Conservation (phyloP, 2,888 invertebrate species). For the Orgyia antiqua region DNA sequence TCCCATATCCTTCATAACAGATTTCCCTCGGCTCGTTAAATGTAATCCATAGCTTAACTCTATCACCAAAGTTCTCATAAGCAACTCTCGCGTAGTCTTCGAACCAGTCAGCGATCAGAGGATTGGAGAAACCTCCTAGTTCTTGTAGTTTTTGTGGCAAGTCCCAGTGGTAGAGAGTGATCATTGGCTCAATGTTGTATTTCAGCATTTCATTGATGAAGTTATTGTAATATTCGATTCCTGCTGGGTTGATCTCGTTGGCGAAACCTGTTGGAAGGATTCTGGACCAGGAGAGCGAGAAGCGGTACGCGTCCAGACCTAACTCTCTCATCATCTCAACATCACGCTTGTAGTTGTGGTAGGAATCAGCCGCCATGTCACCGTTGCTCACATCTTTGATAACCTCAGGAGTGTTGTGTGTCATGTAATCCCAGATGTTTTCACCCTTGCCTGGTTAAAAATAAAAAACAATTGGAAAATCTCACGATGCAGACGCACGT, state of each 20-base stretch:
- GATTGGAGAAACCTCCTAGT: slow-evolving; percentile 69
- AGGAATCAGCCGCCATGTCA: slow-evolving; percentile 77
- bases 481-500: background rate
- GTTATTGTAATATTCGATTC: slow-evolving; percentile 80
- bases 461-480: background rate
- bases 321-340: slow-evolving; percentile 59
- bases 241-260: slow-evolving; percentile 73
- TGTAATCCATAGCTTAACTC: slow-evolving; percentile 75
- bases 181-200: slow-evolving; percentile 78
- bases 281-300: slow-evolving; percentile 80
- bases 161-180: slow-evolving; percentile 76
- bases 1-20: slow-evolving; percentile 59
- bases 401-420: slow-evolving; percentile 31
- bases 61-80: slow-evolving; percentile 59
- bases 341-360: slow-evolving; percentile 77
- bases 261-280: slow-evolving; percentile 76
- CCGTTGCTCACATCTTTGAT: slow-evolving; percentile 59
- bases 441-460: slow-evolving; percentile 33
- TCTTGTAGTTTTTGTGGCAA: slow-evolving; percentile 70
- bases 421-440: slow-evolving; percentile 42
- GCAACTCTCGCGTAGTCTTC: slow-evolving; percentile 61
- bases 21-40: slow-evolving; percentile 73
- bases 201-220: slow-evolving; percentile 79
- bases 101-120: slow-evolving; percentile 57
- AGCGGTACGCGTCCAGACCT: slow-evolving; percentile 67